Evolutionary conservation across 2,888 invertebrate species (phyloP).

Genomic region (Nomada flava): DNA sequence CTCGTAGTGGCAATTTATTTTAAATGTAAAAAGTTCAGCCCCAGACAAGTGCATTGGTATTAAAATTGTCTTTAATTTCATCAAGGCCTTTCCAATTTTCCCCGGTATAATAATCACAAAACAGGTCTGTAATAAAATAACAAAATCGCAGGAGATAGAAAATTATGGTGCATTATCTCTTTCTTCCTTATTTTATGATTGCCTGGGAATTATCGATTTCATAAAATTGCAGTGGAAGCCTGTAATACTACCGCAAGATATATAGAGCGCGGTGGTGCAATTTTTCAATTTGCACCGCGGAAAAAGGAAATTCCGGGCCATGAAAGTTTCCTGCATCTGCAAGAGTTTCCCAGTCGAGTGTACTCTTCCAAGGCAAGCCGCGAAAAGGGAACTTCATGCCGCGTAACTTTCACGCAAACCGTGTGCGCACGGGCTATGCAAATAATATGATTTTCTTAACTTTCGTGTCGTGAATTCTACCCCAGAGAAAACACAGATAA

Average conservation of each 20-base stretch:
- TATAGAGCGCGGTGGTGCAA: constrained; percentile 1
- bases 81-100: neutral
- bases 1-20: no score
- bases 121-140: neutral
- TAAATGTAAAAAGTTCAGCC: no score
- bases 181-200: neutral
- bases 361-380: constrained; percentile 18
- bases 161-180: neutral
- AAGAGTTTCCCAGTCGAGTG: constrained; percentile 20
- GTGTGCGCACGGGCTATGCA: constrained; percentile 17
- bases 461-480: constrained; percentile 32
- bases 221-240: neutral
- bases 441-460: constrained; percentile 52
- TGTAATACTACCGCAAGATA: neutral
- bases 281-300: constrained; percentile 39
- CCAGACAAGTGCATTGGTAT: no score
- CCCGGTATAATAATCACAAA: neutral
- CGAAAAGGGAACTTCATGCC: constrained; percentile 45
- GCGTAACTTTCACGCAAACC: constrained; percentile 40
- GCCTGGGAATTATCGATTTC: neutral
- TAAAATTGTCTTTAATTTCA: neutral
- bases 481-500: constrained; percentile 14
- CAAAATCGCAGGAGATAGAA: neutral
- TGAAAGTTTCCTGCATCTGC: constrained; percentile 27
- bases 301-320: constrained; percentile 14